Base-by-base conservation (phyloP, 2,113 vertebrate species). In the Cheilinus undulatus region DNA sequence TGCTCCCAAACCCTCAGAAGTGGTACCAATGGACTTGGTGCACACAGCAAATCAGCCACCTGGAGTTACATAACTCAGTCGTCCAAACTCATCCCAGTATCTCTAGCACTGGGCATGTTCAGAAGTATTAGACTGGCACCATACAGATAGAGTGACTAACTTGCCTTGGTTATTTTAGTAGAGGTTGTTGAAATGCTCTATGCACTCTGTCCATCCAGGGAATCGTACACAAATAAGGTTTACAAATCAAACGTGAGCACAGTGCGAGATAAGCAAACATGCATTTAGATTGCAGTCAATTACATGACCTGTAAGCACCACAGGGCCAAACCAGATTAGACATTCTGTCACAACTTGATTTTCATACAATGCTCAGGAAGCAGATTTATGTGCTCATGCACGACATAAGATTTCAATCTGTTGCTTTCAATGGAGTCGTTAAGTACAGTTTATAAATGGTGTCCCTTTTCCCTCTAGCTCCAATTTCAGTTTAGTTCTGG, bases 371-470 rank as follows among this genome's bases (percentile, higher is more conserved):
- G 30, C n/a, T 56, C 24, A 38, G 27, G 58, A 69, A 64, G 20
- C 8, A 73, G 69, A 73, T 57, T 40, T 40, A 45, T 4, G 40
- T 78, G 53, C 40, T 6, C 24, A 11, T 60, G 64, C 22, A 61
- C 1, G 4, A 62, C 14, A 42, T 45, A 3, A 23, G 7, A 46
- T 54, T 52, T 56, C 13, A 77, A 72, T 24, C 22, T 67, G 89
- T 86, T 87, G 78, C 86, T 87, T 91, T 91, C 72, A 82, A 71
- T 82, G 60, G 76, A 88, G 65, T 65, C n/a, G 51, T n/a, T n/a
- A n/a, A n/a, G n/a, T n/a, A n/a, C n/a, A n/a, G 59, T 3, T 14
- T 1, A 28, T 50, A 2, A 34, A 13, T 26, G 5, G 24, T 45
- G 52, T 52, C 14, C 14, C 14, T 63, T 30, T 56, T 23, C 1